Evolutionary conservation across 1,140 invertebrate genomes (phyloP), one percentile per base, ranked within the genome.

Genomic region (Nasonia vitripennis): DNA sequence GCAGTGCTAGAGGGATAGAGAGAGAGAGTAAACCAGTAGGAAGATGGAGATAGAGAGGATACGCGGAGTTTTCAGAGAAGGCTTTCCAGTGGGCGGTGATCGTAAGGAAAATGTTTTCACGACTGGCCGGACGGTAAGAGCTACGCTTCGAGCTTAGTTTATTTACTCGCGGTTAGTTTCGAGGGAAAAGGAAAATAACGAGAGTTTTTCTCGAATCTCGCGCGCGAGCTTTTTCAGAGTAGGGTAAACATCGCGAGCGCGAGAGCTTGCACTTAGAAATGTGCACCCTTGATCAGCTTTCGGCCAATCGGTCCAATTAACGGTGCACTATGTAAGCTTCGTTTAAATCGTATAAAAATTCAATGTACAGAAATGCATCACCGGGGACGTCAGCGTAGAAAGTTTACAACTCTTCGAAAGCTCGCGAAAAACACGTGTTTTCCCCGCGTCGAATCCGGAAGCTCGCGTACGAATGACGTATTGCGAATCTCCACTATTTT

Each of bases 71-170:
- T 71, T 71, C 45, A 75, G 67, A 75, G 67, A 84, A 71, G 41
- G 78, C 34, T 41, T 70, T 81, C 37, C 34, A 14, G 45, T n/a
- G 45, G n/a, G 20, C 41, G 68, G 23, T 2, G 68, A 67, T 78
- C 67, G 17, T 37, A 86, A 82, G 74, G 74, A 82, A 86, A 86
- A 82, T 86, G 79, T 86, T 86, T 86, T 81, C 79, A 81, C 41
- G 55, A 78, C 37, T 70, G 71, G 12, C 20, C 55, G 17, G 6
- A n/a, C 20, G 14, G 20, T n/a, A 62, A 62, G 55, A 62, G 62
- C 77, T 20, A 20, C 48, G 68, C 23, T 14, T n/a, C 34, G 4
- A 70, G 73, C 78, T 81, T 85, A 75, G 83, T 78, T 85, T 85
- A 85, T 85, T 85, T 85, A 81, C 41, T 81, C 73, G 41, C 62